Evolutionary conservation across 1,140 invertebrate species (phyloP).

Genomic region (Theocolax elegans): DNA sequence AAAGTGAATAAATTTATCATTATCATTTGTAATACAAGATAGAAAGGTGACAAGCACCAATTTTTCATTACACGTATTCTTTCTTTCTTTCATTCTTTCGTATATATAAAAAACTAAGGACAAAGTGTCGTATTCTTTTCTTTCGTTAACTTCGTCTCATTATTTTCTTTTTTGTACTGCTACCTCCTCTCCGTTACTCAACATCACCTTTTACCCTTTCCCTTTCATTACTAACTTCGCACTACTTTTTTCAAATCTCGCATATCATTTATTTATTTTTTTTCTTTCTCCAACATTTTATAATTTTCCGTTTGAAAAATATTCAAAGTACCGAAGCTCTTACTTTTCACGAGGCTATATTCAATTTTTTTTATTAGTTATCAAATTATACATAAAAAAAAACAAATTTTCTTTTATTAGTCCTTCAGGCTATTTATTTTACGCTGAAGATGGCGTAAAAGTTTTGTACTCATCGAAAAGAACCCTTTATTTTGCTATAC

Average conservation of each 20-base stretch:
- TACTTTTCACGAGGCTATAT: conserved; percentile 37
- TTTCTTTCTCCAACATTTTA: conserved; percentile 39
- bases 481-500: conserved; percentile 40
- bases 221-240: conserved; percentile 43
- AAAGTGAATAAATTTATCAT: conserved; percentile 51
- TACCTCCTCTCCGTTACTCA: conserved; percentile 38
- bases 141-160: conserved; percentile 37
- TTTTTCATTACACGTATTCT: conserved; percentile 33
- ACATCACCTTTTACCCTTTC: conserved; percentile 35
- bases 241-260: conserved; percentile 33
- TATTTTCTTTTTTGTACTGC: conserved; percentile 61
- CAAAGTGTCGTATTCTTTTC: conserved; percentile 57
- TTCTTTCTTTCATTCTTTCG: conserved; percentile 39
- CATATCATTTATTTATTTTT: conserved; percentile 40
- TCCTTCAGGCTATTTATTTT: neutral
- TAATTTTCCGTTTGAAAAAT: conserved; percentile 34
- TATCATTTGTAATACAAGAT: conserved; percentile 27
- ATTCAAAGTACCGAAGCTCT: neutral
- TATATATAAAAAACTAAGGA: conserved; percentile 62
- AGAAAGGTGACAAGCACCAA: conserved; percentile 48
- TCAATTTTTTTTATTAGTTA: neutral
- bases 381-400: neutral
- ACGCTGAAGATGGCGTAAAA: conserved; percentile 30
- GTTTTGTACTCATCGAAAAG: conserved; percentile 55
- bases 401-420: neutral